Base-by-base conservation (phyloP, 2,113 vertebrate species). In the Ophiodon elongatus region DNA sequence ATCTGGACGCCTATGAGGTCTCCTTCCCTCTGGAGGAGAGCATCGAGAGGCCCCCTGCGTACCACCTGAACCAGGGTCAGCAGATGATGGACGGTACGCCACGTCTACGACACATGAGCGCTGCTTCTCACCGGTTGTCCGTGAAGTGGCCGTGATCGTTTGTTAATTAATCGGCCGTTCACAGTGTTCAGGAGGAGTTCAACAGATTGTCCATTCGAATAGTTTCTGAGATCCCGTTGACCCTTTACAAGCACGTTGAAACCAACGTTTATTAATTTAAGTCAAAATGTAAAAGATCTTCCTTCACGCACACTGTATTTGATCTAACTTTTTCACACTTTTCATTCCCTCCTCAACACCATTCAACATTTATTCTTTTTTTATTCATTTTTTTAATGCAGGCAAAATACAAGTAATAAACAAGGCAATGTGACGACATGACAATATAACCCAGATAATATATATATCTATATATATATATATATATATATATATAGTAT, bases 21-120 rank as follows among this genome's bases (percentile, higher is more conserved):
- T 93, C 96, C 2, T 95, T 97, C 31, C 96, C 96, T 0, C 94
- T 96, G 31, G 95, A 96, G 62, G 95, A 96, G 73, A 87, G 81
- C 0, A 76, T 93, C 2, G 95, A 96, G 50, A 80, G 87, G 23
- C 89, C 88, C 0, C 85, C 94, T 71, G 70, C 67, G 0, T 95
- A 94, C 56, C 89, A 92, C 85, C 77, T 92, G 78, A 95, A 91
- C 76, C 95, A 95, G 8, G 89, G 92, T 17, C 89, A 88, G 76
- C 94, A 90, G 19, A 88, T 88, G 84, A 93, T 94, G 23, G 96
- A 96, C 35, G 96, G 96, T 97, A 94, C 83, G 76, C 25, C 50
- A 31, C 25, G 3, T 56, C 54, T 70, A 60, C 60, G 21, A 66
- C 59, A 69, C 73, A 4, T 25, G 4, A 70, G n/a, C n/a, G n/a